Evolutionary conservation across 2,113 vertebrate genomes (phyloP), one percentile per base, ranked within the genome.

Genomic region (Onychostoma macrolepis): DNA sequence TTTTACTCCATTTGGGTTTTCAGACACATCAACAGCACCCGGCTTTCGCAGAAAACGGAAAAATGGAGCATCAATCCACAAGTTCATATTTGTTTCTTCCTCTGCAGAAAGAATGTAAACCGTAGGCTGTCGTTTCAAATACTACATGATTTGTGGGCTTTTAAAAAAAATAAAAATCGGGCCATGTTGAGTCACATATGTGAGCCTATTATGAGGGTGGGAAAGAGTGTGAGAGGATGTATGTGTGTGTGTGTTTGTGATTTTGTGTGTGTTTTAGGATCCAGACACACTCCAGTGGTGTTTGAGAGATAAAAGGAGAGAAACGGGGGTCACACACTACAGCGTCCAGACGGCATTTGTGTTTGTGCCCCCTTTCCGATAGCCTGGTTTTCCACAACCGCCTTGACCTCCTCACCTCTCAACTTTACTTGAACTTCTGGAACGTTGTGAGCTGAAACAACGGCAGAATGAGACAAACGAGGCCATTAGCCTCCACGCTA

Each of bases 361-460:
- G 94, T 94, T 94, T n/a, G 67, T 95, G 93, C 92, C 92, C 90
- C 91, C 94, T 94, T 93, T 92, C 85, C 85, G 95, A 93, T 93
- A 94, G 93, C 91, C 90, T 92, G 91, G 94, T 93, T 94, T 94
- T 94, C 95, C 83, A 58, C 95, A 96, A 96, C 96, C 95, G 94
- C 93, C 94, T 90, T 93, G 95, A 95, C 97, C 96, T 96, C 94
- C 95, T 96, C 92, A 95, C 95, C 96, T 95, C 95, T 96, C 92
- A 96, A 95, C 96, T 96, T 93, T 92, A 92, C 93, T 93, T 97
- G 95, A 97, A 97, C 96, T 96, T 95, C 91, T 90, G 94, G 93
- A 94, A 93, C 95, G 93, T 95, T 95, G 93, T 93, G 4, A 7
- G 85, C 69, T 65, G 90, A 88, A 87, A 88, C 9, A 72, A 61